Conservation (phyloP, 2,113 vertebrate species). For the Ondatra zibethicus region DNA sequence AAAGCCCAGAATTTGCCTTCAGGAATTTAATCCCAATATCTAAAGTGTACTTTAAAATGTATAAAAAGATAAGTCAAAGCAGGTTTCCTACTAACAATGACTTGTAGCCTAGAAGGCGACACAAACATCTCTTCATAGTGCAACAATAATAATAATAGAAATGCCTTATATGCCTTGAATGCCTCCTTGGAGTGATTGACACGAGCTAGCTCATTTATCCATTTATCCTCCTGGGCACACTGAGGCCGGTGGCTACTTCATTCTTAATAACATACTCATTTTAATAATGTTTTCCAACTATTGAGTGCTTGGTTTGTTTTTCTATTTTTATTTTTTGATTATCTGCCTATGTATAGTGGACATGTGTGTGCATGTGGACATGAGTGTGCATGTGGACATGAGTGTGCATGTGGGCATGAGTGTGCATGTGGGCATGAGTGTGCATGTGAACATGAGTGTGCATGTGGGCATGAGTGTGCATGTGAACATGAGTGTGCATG, state of each 20-base stretch:
- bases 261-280: not conserved
- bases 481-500: no score
- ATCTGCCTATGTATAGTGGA: not conserved
- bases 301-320: not conserved
- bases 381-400: not conserved
- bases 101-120: not conserved
- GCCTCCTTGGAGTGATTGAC: not conserved
- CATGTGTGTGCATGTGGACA: no score
- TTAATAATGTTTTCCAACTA: not conserved
- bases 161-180: fast-evolving
- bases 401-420: no score
- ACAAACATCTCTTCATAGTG: not conserved
- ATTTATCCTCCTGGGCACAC: not conserved
- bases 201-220: not conserved
- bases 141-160: not conserved
- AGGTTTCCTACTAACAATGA: not conserved
- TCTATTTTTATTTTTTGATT: not conserved
- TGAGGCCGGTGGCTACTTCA: not conserved
- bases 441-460: no score
- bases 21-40: not conserved
- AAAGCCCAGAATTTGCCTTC: not conserved
- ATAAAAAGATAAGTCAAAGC: not conserved
- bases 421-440: no score
- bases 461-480: no score
- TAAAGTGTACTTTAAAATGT: not conserved